Evolutionary conservation across 2,888 invertebrate genomes (phyloP).

Genomic region (Mythimna loreyi): DNA sequence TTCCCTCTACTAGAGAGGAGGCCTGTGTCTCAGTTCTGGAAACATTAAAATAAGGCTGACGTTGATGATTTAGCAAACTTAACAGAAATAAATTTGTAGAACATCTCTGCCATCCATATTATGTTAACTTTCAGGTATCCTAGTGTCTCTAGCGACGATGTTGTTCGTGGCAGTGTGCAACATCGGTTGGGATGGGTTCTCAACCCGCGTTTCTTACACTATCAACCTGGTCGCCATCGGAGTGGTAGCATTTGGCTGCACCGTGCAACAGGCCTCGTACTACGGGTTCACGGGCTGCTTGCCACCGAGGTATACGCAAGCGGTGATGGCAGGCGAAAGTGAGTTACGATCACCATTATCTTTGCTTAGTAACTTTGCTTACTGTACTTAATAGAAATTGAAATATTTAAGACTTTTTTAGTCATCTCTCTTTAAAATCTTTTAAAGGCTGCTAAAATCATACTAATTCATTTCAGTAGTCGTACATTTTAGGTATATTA

Average conservation of each 20-base stretch:
- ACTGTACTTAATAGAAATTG: not conserved
- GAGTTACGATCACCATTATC: conserved; percentile 73
- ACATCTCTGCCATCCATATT: not conserved
- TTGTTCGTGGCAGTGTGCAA: conserved; percentile 96
- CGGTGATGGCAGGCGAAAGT: conserved; percentile 99
- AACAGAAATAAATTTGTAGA: not conserved
- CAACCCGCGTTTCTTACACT: conserved; percentile 94
- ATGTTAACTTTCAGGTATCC: conserved; percentile 91
- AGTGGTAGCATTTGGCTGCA: conserved; percentile 96
- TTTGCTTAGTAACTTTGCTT: not conserved
- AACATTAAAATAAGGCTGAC: too few species aligned
- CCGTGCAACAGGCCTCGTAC: conserved; percentile 98
- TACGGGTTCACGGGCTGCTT: conserved; percentile 98
- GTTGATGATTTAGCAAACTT: too few species aligned
- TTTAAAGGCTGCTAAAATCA: not conserved
- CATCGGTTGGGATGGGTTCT: conserved; percentile 96
- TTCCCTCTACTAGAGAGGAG: too few species aligned
- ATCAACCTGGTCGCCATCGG: conserved; percentile 96
- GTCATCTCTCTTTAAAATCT: not conserved
- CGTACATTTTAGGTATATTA: too few species aligned
- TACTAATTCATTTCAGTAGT: not conserved
- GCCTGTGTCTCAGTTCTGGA: too few species aligned
- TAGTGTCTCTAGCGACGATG: conserved; percentile 95
- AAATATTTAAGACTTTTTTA: not conserved
- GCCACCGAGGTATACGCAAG: conserved; percentile 97